A percentile compares a stretch with the other conserved stretches of the same genome.
Evolutionary conservation across 2,113 vertebrate genomes (phyloP).

Genomic region (Micronycteris hirsuta): DNA sequence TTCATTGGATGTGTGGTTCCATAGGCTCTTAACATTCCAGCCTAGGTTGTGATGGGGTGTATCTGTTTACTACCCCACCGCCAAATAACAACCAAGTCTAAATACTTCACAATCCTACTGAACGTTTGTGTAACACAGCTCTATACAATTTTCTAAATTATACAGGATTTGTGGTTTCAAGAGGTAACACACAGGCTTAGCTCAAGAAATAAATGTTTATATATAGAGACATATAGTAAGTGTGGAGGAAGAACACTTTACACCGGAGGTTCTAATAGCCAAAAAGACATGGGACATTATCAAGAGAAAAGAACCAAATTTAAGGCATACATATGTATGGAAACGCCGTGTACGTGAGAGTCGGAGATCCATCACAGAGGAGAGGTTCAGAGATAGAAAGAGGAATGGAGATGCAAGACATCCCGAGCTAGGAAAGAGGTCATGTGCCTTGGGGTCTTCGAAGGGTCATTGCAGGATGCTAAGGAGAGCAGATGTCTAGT

Average conservation of each 20-base stretch:
- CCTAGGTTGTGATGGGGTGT: neutral
- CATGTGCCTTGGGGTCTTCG: neutral
- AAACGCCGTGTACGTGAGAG: neutral
- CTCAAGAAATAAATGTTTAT: neutral
- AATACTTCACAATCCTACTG: neutral
- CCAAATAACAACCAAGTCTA: neutral
- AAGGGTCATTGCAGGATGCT: neutral
- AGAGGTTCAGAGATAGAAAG: neutral
- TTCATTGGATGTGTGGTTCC: neutral
- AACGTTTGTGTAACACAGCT: neutral
- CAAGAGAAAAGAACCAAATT: neutral
- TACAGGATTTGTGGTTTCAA: neutral
- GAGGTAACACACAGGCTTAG: neutral
- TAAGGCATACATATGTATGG: neutral
- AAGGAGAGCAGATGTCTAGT: neutral
- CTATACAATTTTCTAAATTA: neutral
- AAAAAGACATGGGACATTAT: neutral
- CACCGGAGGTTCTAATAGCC: neutral
- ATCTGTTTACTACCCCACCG: neutral
- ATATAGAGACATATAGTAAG: neutral
- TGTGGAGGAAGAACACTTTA: neutral
- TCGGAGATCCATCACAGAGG: neutral
- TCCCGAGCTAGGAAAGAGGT: neutral
- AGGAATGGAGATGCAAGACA: neutral
- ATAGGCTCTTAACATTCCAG: neutral